Percentiles rank a stretch among this genome's conserved stretches.
phyloP scores from a whole-genome alignment of 2,113 vertebrate species.

The Scomber scombrus region DNA sequence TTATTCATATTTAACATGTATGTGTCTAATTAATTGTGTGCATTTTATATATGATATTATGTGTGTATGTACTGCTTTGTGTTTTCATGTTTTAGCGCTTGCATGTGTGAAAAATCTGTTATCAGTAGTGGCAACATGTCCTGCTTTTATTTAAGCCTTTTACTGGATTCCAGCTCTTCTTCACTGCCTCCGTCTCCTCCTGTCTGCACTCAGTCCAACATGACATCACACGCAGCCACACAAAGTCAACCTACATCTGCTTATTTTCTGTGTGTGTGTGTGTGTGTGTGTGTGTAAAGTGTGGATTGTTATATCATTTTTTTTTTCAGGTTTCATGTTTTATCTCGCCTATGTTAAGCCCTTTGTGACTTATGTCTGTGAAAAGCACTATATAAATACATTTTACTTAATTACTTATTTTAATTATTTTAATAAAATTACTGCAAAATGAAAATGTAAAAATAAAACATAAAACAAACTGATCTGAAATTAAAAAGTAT shows the following conservation, averaged over 20 bases:
- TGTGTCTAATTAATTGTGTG: not conserved
- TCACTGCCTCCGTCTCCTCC: not conserved
- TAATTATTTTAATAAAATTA: too few relatives aligned
- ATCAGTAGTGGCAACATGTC: slow-evolving; percentile 3
- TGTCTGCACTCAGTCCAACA: not conserved
- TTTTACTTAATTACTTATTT: too few relatives aligned
- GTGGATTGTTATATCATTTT: too few relatives aligned
- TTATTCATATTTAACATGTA: not conserved
- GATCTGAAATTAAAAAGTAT: not conserved
- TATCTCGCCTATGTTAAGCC: too few relatives aligned
- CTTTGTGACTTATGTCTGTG: too few relatives aligned
- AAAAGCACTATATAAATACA: too few relatives aligned
- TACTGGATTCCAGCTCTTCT: not conserved
- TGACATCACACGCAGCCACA: not conserved
- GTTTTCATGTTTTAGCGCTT: not conserved
- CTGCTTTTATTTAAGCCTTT: slow-evolving; percentile 24
- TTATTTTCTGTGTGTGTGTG: too few relatives aligned
- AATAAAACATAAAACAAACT: too few relatives aligned
- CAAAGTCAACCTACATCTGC: not conserved
- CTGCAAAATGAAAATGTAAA: too few relatives aligned
- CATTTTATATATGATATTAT: not conserved
- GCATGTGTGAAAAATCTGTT: not conserved
- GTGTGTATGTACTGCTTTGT: not conserved
- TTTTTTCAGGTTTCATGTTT: too few relatives aligned
- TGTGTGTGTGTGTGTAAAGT: too few relatives aligned